Conservation (phyloP, 1,140 invertebrate genomes). For the Hirudo medicinalis region DNA sequence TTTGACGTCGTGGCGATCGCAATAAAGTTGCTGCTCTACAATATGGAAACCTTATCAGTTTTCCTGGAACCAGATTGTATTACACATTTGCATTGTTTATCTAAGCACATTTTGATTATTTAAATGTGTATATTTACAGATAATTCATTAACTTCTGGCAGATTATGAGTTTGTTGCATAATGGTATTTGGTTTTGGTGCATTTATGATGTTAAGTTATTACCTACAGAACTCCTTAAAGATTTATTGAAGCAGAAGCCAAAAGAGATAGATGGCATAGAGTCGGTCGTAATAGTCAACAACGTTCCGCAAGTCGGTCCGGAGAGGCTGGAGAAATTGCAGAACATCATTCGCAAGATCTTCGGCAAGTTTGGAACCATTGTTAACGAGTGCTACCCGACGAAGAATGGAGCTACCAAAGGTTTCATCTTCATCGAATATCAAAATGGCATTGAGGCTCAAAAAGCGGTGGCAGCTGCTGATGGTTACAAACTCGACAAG, state of each 20-base stretch:
- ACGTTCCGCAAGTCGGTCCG: conserved; percentile 80
- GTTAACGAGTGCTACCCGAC: conserved; percentile 79
- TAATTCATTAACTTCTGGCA: background rate
- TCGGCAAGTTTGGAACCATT: conserved; percentile 76
- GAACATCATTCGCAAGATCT: conserved; percentile 79
- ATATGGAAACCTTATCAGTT: background rate
- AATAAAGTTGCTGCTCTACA: background rate
- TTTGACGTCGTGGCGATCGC: background rate
- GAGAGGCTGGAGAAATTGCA: conserved; percentile 82
- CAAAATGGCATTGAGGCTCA: conserved; percentile 62
- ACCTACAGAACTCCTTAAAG: conserved; percentile 69
- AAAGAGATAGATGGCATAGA: conserved; percentile 88
- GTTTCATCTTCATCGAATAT: conserved; percentile 90
- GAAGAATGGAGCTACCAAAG: conserved; percentile 72
- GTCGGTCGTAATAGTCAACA: conserved; percentile 87
- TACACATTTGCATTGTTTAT: no score
- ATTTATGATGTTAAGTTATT: conserved; percentile 20
- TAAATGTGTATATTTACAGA: no score
- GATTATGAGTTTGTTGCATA: background rate
- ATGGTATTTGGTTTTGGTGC: background rate
- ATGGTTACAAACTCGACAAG: conserved; percentile 92
- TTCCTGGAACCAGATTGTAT: background rate
- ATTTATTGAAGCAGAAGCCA: conserved; percentile 71
- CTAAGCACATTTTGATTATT: no score
- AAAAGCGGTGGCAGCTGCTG: conserved; percentile 69